Evolutionary conservation across 2,113 vertebrate genomes (phyloP), one percentile per base, ranked within the genome.

Genomic region (Lethenteron camtschaticum): DNA sequence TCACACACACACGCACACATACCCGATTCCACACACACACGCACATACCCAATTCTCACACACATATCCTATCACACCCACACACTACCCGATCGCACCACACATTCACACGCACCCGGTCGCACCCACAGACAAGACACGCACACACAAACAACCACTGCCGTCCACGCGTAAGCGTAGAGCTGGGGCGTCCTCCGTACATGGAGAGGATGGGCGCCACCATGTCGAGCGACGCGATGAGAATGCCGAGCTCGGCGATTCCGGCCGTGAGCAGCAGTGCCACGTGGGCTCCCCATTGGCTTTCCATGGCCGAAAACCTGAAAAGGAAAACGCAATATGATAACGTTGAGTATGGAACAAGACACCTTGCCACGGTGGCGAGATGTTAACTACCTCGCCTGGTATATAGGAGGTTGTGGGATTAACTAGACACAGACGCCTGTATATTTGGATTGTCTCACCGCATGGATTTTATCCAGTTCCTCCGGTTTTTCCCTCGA

Each of bases 131-230:
- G 13, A 63, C 59, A 63, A 7, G 16, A 63, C 59, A 63, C 59
- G 3, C 59, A 63, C 59, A 63, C 59, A 63, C 59, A 63, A 13
- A 63, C 59, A 63, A 13, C 13, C 59, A 63, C 59, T 14, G 59
- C 13, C 16, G 59, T 4, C 3, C 12, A 16, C 12, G 56, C 24
- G 11, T 18, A 58, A 63, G 9, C 24, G 24, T 24, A 24, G 4
- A 24, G 24, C 24, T 24, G 24, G 24, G 24, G 24, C 24, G 24
- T 24, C 24, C 24, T 72, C 75, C 85, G 81, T 83, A 92, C 94
- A 97, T 97, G 74, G 94, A 97, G 72, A 97, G 89, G 79, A 97
- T 97, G 71, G 91, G 94, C 74, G 91, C 94, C 56, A 97, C 94
- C 56, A 87, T 77, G 12, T 97, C 94, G 70, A 96, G 85, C 58